phyloP scores from a whole-genome alignment of 2,888 invertebrate species.

The Mantis religiosa region DNA sequence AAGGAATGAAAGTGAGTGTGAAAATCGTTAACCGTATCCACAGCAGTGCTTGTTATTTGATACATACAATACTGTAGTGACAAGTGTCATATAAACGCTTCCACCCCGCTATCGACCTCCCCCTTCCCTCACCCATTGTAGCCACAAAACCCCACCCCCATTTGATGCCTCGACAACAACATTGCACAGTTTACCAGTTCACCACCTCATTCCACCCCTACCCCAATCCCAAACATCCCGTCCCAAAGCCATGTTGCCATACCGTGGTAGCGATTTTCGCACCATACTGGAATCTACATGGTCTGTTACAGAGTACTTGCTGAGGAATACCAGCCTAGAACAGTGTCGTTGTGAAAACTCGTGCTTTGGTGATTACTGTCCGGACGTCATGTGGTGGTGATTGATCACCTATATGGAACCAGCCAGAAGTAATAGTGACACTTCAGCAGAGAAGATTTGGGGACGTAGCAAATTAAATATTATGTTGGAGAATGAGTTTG shows the following conservation, averaged over 20 bases:
- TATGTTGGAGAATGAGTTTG: too few species aligned
- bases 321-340: not conserved
- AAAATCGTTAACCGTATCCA: not conserved
- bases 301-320: not conserved
- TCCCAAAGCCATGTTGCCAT: not conserved
- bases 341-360: not conserved
- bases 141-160: not conserved
- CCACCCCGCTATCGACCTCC: not conserved
- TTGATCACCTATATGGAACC: too few species aligned
- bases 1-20: not conserved
- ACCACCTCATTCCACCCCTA: not conserved
- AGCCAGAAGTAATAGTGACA: too few species aligned
- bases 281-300: not conserved
- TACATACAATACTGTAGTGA: slow-evolving; percentile 3
- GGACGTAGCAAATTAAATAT: too few species aligned
- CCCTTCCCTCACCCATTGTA: not conserved
- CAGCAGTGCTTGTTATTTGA: not conserved
- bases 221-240: not conserved
- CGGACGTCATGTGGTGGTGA: not conserved
- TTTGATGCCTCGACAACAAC: slow-evolving; percentile 6
- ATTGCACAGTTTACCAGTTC: slow-evolving; percentile 7
- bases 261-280: not conserved
- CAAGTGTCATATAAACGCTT: slow-evolving; percentile 13
- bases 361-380: not conserved
- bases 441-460: too few species aligned